Evolutionary conservation across 2,888 invertebrate genomes (phyloP).

Genomic region (Patella depressa): DNA sequence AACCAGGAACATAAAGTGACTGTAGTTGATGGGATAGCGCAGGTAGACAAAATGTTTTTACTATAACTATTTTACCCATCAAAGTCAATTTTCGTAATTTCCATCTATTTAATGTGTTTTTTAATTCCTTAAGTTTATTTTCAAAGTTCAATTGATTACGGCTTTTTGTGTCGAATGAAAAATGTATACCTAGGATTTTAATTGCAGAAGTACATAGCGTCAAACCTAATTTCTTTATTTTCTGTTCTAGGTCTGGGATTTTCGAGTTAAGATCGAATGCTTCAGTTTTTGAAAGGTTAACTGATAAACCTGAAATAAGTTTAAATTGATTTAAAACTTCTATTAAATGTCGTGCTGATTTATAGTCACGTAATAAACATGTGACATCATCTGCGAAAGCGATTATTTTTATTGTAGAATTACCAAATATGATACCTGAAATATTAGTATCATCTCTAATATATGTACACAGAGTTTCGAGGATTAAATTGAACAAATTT

Average conservation of each 20-base stretch:
- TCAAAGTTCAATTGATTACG: neutral
- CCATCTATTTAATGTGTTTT: neutral
- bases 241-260: neutral
- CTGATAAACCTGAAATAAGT: conserved; percentile 1
- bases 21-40: neutral
- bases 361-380: too few species aligned
- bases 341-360: neutral
- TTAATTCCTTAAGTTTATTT: neutral
- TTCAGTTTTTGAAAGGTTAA: neutral
- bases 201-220: neutral
- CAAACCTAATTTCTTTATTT: neutral
- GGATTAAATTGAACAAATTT: neutral
- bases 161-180: neutral
- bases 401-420: neutral
- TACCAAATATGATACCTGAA: neutral
- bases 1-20: neutral
- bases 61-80: neutral
- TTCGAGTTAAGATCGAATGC: neutral
- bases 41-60: neutral
- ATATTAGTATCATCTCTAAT: neutral
- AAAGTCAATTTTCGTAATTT: neutral
- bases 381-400: too few species aligned
- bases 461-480: neutral
- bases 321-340: conserved; percentile 6
- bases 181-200: neutral